Evolutionary conservation across 2,888 invertebrate species (phyloP).

Genomic region (Tridacna crocea): DNA sequence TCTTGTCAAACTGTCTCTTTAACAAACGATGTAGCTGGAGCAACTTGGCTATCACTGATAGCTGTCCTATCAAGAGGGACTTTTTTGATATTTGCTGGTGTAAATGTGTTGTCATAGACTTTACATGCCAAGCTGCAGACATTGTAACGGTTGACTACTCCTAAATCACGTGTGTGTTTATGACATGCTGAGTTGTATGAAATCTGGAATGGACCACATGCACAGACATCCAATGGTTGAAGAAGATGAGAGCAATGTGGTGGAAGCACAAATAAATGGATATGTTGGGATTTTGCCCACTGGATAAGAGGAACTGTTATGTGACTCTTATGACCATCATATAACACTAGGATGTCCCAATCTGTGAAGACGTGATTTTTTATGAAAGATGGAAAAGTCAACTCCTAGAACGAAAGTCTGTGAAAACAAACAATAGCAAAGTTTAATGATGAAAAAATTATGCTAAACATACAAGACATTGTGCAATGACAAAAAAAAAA

Average conservation of each 20-base stretch:
- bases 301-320: slow-evolving; percentile 44
- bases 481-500: no score
- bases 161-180: neutral
- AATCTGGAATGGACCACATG: slow-evolving; percentile 6
- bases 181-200: neutral
- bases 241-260: slow-evolving; percentile 40
- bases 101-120: slow-evolving; percentile 3
- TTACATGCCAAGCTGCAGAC: slow-evolving; percentile 9
- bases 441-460: no score
- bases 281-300: slow-evolving; percentile 44
- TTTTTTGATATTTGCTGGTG: neutral
- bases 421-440: no score
- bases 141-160: slow-evolving; percentile 3
- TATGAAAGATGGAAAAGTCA: no score
- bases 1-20: neutral
- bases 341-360: slow-evolving; percentile 33
- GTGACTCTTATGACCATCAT: slow-evolving; percentile 57
- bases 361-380: no score
- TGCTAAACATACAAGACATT: no score
- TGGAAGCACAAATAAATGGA: slow-evolving; percentile 55
- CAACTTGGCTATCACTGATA: neutral
- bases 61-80: neutral
- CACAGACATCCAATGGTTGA: slow-evolving; percentile 14
- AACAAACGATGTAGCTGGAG: neutral
- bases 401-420: no score